Evolutionary conservation across 2,888 invertebrate species (phyloP).

Genomic region (Lapara coniferarum): DNA sequence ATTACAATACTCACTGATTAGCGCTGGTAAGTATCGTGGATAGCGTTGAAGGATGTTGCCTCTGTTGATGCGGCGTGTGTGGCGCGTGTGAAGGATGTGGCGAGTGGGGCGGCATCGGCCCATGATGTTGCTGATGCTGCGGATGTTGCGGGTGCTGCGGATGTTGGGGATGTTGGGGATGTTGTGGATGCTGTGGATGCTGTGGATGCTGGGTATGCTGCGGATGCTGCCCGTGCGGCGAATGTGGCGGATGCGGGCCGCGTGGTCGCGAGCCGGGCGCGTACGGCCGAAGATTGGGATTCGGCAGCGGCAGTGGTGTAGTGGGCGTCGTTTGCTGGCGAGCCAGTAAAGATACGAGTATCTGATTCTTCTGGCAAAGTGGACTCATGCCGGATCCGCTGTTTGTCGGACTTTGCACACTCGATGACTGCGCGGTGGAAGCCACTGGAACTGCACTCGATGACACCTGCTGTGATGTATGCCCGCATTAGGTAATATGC

Average conservation of each 20-base stretch:
- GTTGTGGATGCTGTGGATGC: slow-evolving; percentile 42
- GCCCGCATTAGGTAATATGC: slow-evolving; percentile 33
- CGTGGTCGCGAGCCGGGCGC: slow-evolving; percentile 52
- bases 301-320: slow-evolving; percentile 87
- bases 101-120: slow-evolving; percentile 45
- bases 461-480: slow-evolving; percentile 70
- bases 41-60: slow-evolving; percentile 53
- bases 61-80: slow-evolving; percentile 43
- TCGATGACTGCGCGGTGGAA: slow-evolving; percentile 71
- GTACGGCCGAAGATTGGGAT: slow-evolving; percentile 84
- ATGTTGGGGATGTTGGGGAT: slow-evolving; percentile 23
- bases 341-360: slow-evolving; percentile 92
- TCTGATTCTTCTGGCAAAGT: slow-evolving; percentile 92
- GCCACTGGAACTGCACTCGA: slow-evolving; percentile 82
- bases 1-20: slow-evolving; percentile 47
- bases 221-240: slow-evolving; percentile 40
- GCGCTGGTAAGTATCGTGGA: slow-evolving; percentile 58
- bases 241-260: slow-evolving; percentile 51
- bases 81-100: slow-evolving; percentile 49
- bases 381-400: slow-evolving; percentile 82
- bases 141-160: slow-evolving; percentile 53
- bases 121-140: slow-evolving; percentile 40
- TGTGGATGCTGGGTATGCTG: slow-evolving; percentile 38
- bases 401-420: slow-evolving; percentile 60
- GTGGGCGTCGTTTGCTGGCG: slow-evolving; percentile 88